phyloP scores from a whole-genome alignment of 1,140 invertebrate genomes.

The Brevipalpus yothersi region DNA sequence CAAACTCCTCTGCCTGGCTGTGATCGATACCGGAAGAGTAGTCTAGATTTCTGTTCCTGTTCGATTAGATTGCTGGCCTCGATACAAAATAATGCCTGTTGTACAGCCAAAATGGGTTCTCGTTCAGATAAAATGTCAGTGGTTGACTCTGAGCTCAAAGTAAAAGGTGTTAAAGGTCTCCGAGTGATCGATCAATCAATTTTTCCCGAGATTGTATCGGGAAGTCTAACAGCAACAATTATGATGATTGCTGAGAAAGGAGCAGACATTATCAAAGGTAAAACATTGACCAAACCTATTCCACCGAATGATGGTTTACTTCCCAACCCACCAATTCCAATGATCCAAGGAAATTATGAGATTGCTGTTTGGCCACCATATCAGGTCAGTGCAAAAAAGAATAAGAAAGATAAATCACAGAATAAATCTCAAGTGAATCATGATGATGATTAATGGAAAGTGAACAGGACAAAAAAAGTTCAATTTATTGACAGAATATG shows the following conservation, averaged over 20 bases:
- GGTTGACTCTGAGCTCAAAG: conserved; percentile 40
- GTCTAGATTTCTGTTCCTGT: conserved; percentile 54
- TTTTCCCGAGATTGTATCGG: conserved; percentile 54
- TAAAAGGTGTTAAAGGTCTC: conserved; percentile 39
- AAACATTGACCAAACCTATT: no score
- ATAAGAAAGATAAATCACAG: no score
- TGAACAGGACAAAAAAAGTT: no score
- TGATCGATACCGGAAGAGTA: conserved; percentile 38
- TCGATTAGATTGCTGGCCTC: conserved; percentile 36
- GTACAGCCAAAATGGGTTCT: conserved; percentile 60
- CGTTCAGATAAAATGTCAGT: conserved; percentile 32
- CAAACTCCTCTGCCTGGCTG: conserved; percentile 20
- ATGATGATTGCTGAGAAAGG: conserved; percentile 72
- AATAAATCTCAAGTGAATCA: no score
- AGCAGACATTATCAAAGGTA: conserved; percentile 35
- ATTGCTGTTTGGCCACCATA: no score
- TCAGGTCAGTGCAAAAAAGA: no score
- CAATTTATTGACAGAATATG: no score
- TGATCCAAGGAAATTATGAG: no score
- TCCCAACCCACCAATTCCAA: no score
- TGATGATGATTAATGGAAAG: no score
- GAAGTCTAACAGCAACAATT: conserved; percentile 53
- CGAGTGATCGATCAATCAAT: conserved; percentile 63
- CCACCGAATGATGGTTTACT: no score
- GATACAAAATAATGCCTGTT: conserved; percentile 47